Evolutionary conservation across 2,113 vertebrate species (phyloP).

Genomic region (Scomber japonicus): DNA sequence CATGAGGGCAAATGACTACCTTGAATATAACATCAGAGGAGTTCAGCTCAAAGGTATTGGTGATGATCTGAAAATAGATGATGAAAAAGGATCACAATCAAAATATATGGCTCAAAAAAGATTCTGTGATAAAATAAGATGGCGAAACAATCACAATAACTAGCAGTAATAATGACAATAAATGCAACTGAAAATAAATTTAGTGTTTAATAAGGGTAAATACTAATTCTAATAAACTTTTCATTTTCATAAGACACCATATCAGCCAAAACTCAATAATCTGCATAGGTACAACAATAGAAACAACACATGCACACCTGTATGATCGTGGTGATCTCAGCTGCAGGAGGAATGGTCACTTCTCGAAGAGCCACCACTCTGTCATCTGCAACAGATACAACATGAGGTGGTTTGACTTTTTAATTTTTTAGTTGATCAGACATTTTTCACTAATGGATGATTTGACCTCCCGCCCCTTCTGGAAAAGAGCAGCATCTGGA

Average conservation of each 20-base stretch:
- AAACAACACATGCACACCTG: constrained; percentile 61
- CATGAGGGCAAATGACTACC: constrained; percentile 50
- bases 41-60: constrained; percentile 72
- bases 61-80: constrained; percentile 72
- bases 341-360: constrained; percentile 73
- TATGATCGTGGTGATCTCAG: constrained; percentile 56
- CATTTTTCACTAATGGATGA: no score
- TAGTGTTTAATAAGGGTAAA: no score
- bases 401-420: neutral
- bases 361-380: constrained; percentile 75
- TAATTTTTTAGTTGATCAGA: no score
- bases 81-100: neutral
- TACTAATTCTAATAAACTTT: no score
- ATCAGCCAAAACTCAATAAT: no score
- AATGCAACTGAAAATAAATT: no score
- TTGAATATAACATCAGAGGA: constrained; percentile 71
- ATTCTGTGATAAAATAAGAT: neutral
- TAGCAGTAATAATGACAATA: no score
- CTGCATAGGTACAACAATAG: neutral
- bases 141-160: no score
- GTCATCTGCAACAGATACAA: constrained; percentile 71
- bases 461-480: no score
- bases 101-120: neutral
- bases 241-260: no score
- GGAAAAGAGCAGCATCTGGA: no score